Percentiles rank a stretch among this genome's conserved stretches.
phyloP scores from a whole-genome alignment of 1,140 invertebrate genomes.

The Macrotrachela quadricornifera region DNA sequence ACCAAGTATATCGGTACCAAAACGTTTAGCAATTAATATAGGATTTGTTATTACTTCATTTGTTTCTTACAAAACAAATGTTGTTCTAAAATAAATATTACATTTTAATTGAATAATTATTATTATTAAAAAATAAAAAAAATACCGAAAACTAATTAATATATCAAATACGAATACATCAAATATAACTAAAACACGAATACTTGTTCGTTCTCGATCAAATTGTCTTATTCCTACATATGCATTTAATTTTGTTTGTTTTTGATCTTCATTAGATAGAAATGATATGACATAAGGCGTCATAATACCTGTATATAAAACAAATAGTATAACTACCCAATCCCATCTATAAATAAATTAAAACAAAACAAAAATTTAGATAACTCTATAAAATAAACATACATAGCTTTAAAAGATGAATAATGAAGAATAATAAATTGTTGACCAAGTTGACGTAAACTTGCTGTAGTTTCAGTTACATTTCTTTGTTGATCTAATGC shows the following conservation, averaged over 20 bases:
- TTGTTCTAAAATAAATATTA: conserved; percentile 13
- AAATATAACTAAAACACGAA: conserved; percentile 28
- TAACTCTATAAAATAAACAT: too few relatives aligned
- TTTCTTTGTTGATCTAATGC: too few relatives aligned
- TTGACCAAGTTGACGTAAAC: background rate
- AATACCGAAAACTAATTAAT: conserved; percentile 26
- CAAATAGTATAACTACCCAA: conserved; percentile 86
- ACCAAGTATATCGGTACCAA: conserved; percentile 28
- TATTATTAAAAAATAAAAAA: background rate
- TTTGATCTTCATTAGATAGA: conserved; percentile 53
- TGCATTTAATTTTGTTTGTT: conserved; percentile 15
- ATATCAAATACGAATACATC: conserved; percentile 30
- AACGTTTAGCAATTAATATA: conserved; percentile 27
- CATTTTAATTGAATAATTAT: too few relatives aligned
- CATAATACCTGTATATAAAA: conserved; percentile 96
- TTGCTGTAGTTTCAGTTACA: too few relatives aligned
- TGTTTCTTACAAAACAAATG: conserved; percentile 24
- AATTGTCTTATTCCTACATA: conserved; percentile 14
- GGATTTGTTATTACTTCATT: conserved; percentile 25
- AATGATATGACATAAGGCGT: conserved; percentile 96
- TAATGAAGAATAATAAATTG: conserved; percentile 9
- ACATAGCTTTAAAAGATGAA: conserved; percentile 7
- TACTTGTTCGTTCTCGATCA: conserved; percentile 15
- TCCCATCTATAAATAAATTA: conserved; percentile 44
- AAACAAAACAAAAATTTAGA: too few relatives aligned